These are phyloP conservation scores for Boleophthalmus pectinirostris DNA, from an alignment of 2,113 vertebrate species.

Conservation along the genomic window DNA sequence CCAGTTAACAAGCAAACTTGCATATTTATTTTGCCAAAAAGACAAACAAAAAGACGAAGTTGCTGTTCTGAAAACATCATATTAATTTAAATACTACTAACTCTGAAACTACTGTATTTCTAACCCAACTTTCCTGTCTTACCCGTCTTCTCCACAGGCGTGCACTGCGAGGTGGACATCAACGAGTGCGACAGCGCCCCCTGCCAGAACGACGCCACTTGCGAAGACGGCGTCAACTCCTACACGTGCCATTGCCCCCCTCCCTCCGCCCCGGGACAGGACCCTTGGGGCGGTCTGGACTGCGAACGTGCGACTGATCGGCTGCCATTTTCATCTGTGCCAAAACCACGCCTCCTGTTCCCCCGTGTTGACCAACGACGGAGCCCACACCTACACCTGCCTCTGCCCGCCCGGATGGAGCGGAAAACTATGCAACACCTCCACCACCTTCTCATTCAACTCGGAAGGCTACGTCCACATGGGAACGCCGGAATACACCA, in stretches of 20 bases:
- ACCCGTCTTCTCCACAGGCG: slow-evolving; percentile 69
- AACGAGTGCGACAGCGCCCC: slow-evolving; percentile 88
- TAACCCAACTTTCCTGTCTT: not conserved
- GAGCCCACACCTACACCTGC: slow-evolving; percentile 81
- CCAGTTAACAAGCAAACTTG: too few relatives aligned
- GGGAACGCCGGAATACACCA: slow-evolving; percentile 62
- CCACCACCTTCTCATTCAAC: slow-evolving; percentile 89
- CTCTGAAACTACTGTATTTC: not conserved
- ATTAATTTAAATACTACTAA: too few relatives aligned
- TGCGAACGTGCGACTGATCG: slow-evolving; percentile 84
- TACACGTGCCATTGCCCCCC: slow-evolving; percentile 84
- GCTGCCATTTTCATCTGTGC: slow-evolving; percentile 84
- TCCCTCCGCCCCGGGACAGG: slow-evolving; percentile 54
- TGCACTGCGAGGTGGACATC: slow-evolving; percentile 84
- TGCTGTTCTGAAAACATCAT: too few relatives aligned
- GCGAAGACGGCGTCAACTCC: slow-evolving; percentile 81
- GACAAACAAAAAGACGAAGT: too few relatives aligned
- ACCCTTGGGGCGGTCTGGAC: slow-evolving; percentile 86
- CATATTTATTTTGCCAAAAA: too few relatives aligned
- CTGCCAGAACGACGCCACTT: slow-evolving; percentile 87
- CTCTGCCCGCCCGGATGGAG: slow-evolving; percentile 84
- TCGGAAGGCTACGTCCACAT: slow-evolving; percentile 72
- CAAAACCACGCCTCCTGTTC: slow-evolving; percentile 81
- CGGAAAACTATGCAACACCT: slow-evolving; percentile 79
- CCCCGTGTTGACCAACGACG: slow-evolving; percentile 76